phyloP scores from a whole-genome alignment of 2,797 vertebrate species.

The Pterois miles region DNA sequence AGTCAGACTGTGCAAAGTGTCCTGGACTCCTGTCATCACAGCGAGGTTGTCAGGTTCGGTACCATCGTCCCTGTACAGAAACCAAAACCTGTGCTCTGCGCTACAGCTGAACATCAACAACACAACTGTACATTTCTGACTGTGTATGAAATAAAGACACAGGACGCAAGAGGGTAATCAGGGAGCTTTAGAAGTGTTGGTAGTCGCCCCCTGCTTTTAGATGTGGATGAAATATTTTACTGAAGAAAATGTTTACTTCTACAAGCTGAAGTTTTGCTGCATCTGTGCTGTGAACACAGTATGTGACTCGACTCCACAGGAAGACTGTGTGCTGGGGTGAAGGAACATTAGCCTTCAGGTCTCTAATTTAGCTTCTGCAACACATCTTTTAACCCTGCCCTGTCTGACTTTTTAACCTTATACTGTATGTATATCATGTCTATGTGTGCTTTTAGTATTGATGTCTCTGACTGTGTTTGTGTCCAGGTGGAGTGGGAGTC shows the following conservation, averaged over 20 bases:
- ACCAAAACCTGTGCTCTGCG: not conserved
- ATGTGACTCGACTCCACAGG: not conserved
- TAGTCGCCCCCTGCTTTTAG: not conserved
- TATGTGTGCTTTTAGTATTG: not conserved
- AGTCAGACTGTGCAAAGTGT: not conserved
- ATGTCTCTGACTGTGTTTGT: conserved; percentile 3
- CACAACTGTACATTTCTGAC: not conserved
- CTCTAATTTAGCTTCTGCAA: not conserved
- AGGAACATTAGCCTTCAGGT: conserved; percentile 4
- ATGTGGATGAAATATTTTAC: not conserved
- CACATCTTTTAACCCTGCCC: not conserved
- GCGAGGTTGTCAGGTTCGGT: not conserved
- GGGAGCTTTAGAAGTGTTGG: not conserved
- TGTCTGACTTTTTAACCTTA: not conserved
- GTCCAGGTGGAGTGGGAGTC: conserved; percentile 94
- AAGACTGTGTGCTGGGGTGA: not conserved
- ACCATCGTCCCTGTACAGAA: rapidly evolving
- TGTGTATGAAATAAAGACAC: not conserved
- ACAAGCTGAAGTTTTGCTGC: not conserved
- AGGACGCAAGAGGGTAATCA: not conserved
- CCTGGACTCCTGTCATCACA: not conserved
- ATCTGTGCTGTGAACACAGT: not conserved
- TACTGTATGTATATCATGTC: not conserved
- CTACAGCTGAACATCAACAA: not conserved
- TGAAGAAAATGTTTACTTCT: not conserved